Evolutionary conservation across 1,140 invertebrate genomes (phyloP).

Genomic region (Pachypsylla venusta): DNA sequence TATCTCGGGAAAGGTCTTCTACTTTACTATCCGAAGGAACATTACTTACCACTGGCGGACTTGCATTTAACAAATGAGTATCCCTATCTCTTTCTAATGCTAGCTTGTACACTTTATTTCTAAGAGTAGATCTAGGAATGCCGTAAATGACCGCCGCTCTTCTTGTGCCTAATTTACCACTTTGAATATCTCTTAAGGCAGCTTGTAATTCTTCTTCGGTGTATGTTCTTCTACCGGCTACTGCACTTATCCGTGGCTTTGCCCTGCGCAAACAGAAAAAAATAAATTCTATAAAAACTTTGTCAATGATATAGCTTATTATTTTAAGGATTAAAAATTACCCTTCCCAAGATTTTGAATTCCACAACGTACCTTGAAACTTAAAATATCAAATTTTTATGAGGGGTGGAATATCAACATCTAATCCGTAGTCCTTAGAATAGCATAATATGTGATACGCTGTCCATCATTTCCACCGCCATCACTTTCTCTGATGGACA

Average conservation of each 20-base stretch:
- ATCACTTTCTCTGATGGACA: too few species aligned
- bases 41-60: conserved; percentile 6
- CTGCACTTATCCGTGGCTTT: conserved; percentile 43
- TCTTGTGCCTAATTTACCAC: conserved; percentile 76
- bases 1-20: conserved; percentile 16
- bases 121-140: conserved; percentile 83
- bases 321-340: neutral
- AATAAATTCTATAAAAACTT: conserved; percentile 11
- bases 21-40: neutral
- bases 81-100: conserved; percentile 51
- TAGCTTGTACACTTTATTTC: conserved; percentile 87
- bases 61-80: conserved; percentile 33
- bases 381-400: too few species aligned
- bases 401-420: too few species aligned
- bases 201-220: conserved; percentile 82
- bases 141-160: conserved; percentile 87
- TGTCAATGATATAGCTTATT: neutral
- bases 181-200: conserved; percentile 80
- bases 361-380: too few species aligned
- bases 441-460: too few species aligned
- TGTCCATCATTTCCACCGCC: too few species aligned
- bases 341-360: too few species aligned
- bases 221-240: conserved; percentile 52
- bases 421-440: too few species aligned
- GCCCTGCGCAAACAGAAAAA: conserved; percentile 34